Evolutionary conservation across 2,888 invertebrate genomes (phyloP), one percentile per base, ranked within the genome.

Genomic region (Homarus gammarus): DNA sequence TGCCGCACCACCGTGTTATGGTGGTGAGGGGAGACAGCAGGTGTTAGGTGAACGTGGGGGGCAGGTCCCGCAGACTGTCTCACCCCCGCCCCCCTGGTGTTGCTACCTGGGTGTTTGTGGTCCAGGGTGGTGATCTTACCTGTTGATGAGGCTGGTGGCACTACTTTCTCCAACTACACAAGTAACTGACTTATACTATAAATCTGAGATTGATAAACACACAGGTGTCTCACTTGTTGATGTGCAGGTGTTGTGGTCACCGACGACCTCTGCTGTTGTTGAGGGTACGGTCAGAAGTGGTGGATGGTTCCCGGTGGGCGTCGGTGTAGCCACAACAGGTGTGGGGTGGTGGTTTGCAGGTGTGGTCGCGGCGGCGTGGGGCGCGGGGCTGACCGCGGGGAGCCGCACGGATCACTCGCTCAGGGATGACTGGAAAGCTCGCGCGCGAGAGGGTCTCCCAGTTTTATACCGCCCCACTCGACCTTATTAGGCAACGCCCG

Each of bases 401-500:
- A 40, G 31, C 77, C 84, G 84, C 51, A 33, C 84, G 61, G 77
- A 56, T 73, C 84, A 85, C 84, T 77, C 40, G 84, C 61, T 77
- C 84, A 85, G 84, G 77, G 36, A 6, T 77, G 84, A 85, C 84
- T 85, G 84, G 84, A 85, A 85, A 77, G 84, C 84, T 77, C 84
- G 75, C 84, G 84, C 84, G 84, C 83, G 84, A 40, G 84, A 77
- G 56, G 56, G 56, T 75, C 73, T 44, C 49, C 40, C 49, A 61
- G 31, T 85, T 85, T 77, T 85, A 85, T 85, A 85, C 84, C 84
- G 44, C 38, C 64, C 75, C 64, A 6, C 77, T 64, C 83, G 68
- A 70, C 83, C 83, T 83, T 70, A 83, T 70, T 70, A 40, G 40
- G 77, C 77, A 44, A 51, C 84, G 77, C 84, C 77, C 27, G 2